Evolutionary conservation across 2,888 invertebrate genomes (phyloP).

Genomic region (Hyalella azteca): DNA sequence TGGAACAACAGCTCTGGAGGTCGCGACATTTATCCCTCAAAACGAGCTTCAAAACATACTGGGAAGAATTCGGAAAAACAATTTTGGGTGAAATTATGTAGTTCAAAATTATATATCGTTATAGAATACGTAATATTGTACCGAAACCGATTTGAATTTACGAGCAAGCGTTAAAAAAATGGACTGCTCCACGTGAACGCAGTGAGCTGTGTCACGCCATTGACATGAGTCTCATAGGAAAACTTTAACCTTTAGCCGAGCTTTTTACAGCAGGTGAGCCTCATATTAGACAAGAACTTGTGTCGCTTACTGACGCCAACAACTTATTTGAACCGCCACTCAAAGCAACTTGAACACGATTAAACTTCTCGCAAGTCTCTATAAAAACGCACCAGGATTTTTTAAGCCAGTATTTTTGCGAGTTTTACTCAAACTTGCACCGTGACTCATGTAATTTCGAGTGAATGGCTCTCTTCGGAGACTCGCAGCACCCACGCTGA

Average conservation of each 20-base stretch:
- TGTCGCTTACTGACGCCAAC: background rate
- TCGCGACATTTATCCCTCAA: no score
- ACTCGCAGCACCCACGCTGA: background rate
- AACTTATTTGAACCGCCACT: slow-evolving; percentile 34
- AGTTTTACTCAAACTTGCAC: slow-evolving; percentile 9
- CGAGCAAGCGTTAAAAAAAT: background rate
- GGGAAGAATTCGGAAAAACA: no score
- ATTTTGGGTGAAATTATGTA: no score
- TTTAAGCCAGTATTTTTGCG: background rate
- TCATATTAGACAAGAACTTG: slow-evolving; percentile 32
- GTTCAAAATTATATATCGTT: no score
- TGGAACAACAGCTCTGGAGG: no score
- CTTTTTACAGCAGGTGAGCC: slow-evolving; percentile 26
- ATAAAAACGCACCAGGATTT: background rate
- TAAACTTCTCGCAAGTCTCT: slow-evolving; percentile 12
- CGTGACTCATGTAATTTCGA: slow-evolving; percentile 21
- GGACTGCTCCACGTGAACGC: background rate
- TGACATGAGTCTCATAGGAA: slow-evolving; percentile 32
- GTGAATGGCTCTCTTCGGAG: background rate
- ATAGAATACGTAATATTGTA: no score
- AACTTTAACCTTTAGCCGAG: slow-evolving; percentile 14
- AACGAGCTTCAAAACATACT: no score
- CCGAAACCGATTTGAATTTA: no score
- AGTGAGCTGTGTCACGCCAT: background rate
- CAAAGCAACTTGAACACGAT: slow-evolving; percentile 16